phyloP scores from a whole-genome alignment of 1,140 invertebrate species.

The Potamilus streckersoni region DNA sequence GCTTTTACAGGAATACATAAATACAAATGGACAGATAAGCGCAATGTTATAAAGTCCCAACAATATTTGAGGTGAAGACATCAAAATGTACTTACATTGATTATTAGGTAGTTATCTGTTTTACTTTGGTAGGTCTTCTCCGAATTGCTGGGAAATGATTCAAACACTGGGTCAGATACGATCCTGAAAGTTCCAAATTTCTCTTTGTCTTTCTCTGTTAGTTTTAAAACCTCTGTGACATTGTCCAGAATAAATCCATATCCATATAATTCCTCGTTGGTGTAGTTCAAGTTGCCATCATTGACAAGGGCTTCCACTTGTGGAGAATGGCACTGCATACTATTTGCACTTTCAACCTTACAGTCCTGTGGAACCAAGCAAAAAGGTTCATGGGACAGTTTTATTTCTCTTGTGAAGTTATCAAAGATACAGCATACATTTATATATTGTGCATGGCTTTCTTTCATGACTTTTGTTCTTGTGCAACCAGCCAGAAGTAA shows the following conservation, averaged over 20 bases:
- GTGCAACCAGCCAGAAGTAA: too few species aligned
- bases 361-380: slow-evolving; percentile 19
- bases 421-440: too few species aligned
- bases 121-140: slow-evolving; percentile 65
- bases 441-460: too few species aligned
- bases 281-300: too few species aligned
- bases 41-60: too few species aligned
- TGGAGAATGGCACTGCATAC: slow-evolving; percentile 8
- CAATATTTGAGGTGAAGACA: background rate
- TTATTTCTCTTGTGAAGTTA: too few species aligned
- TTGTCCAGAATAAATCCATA: slow-evolving; percentile 98
- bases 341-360: background rate
- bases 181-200: slow-evolving; percentile 79
- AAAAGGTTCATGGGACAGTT: background rate
- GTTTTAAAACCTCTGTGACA: slow-evolving; percentile 84
- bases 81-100: slow-evolving; percentile 77
- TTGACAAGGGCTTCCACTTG: slow-evolving; percentile 1
- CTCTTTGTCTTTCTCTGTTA: slow-evolving; percentile 69
- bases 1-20: too few species aligned
- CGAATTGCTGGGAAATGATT: slow-evolving; percentile 82
- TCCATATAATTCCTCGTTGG: too few species aligned
- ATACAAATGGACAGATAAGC: too few species aligned
- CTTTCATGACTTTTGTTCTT: too few species aligned
- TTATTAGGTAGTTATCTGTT: slow-evolving; percentile 87
- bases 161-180: slow-evolving; percentile 92